Base-by-base conservation (phyloP, 2,888 invertebrate species). In the Mythimna impura region DNA sequence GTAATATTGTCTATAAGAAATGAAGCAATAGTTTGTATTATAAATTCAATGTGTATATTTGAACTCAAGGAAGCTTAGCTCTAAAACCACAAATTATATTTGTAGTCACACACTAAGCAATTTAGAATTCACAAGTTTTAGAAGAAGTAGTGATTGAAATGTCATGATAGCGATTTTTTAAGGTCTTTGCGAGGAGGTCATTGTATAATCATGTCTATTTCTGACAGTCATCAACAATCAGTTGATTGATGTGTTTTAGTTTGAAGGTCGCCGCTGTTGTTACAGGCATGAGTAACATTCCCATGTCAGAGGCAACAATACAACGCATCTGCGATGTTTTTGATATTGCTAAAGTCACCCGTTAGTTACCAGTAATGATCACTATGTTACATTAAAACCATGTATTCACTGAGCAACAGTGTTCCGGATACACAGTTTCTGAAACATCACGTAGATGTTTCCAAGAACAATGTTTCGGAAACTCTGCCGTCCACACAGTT, bases 1-100 rank as follows among this genome's bases (percentile, higher is more conserved):
- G 81, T 73, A 91, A 90, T 70, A 71, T 91, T 34, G 75, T 91
- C 57, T 76, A 83, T 62, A 66, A 20, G 10, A 72, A 76, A 55
- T 81, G 66, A 80, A 72, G n/a, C 12, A 47, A 17, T 52, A 20
- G n/a, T 8, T 40, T 54, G 47, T 47, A 47, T 17, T 20, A 9
- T 67, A 36, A 50, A 47, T 64, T 61, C 7, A 40, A 54, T 58
- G 50, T 55, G 5, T 74, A 63, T 73, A 77, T 74, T 77, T 80
- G 76, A 74, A 57, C 25, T 55, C 76, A 80, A 80, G 74, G 80
- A 66, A 62, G 36, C 20, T 54, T 54, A 52, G 58, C 9, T 12
- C 7, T 63, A 4, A 34, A 43, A 63, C 22, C 50, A 30, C 12
- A 50, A 47, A 43, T 52, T n/a, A 52, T 40, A 52, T 17, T 40